phyloP scores from a whole-genome alignment of 2,113 vertebrate species.

The Pangasianodon hypophthalmus region DNA sequence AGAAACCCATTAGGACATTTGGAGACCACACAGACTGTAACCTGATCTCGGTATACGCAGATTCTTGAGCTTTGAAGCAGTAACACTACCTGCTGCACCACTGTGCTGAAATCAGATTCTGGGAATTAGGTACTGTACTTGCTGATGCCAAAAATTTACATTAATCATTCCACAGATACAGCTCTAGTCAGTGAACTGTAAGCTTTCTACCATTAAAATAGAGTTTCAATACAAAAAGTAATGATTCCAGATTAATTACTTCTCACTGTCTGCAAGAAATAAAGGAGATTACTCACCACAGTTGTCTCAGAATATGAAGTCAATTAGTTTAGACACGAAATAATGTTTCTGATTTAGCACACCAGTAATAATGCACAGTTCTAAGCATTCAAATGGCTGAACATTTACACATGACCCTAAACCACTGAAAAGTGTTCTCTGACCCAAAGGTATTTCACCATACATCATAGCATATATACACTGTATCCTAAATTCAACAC shows the following conservation, averaged over 20 bases:
- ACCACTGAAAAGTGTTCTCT: not conserved
- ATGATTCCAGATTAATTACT: not conserved
- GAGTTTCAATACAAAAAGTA: not conserved
- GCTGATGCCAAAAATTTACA: not conserved
- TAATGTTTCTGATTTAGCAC: not conserved
- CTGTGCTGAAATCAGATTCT: not conserved
- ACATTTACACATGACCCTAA: not conserved
- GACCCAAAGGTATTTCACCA: not conserved
- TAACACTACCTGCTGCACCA: not conserved
- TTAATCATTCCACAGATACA: not conserved
- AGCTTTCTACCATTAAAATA: not conserved
- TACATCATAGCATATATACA: too few relatives aligned
- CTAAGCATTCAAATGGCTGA: not conserved
- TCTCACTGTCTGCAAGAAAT: not conserved
- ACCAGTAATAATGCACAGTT: not conserved
- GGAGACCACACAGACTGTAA: not conserved
- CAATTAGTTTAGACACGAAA: not conserved
- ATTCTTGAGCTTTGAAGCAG: not conserved
- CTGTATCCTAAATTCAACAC: not conserved
- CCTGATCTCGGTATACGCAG: not conserved
- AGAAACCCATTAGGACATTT: not conserved
- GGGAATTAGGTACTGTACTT: not conserved
- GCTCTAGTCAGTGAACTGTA: not conserved
- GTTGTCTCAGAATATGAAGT: not conserved
- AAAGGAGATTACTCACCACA: not conserved